Conservation (phyloP, 2,113 vertebrate genomes). For the Henicopernis longicauda region DNA sequence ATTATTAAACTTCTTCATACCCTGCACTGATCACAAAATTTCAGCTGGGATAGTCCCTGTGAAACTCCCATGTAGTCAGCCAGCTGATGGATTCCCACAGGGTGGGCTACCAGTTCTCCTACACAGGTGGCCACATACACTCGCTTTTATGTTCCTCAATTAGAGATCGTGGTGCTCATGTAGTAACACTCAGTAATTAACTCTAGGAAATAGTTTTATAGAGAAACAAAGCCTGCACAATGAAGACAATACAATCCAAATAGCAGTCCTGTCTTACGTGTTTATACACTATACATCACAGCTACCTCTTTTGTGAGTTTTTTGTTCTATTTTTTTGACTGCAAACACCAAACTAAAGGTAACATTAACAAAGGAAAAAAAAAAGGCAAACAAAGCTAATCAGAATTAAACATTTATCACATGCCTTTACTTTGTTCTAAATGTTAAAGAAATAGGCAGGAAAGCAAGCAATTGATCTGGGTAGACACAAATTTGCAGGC, state of each 20-base stretch:
- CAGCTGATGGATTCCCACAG: neutral
- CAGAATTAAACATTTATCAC: neutral
- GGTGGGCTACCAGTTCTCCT: neutral
- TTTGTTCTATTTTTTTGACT: neutral
- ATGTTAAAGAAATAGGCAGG: neutral
- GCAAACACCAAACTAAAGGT: neutral
- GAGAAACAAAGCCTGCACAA: neutral
- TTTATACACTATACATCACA: neutral
- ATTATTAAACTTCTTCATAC: neutral
- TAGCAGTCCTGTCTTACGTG: neutral
- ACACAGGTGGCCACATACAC: neutral
- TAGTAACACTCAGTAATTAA: neutral
- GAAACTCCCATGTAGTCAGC: neutral
- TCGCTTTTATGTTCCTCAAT: neutral
- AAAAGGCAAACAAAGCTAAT: neutral
- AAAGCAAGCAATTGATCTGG: neutral
- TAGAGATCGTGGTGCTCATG: accelerated
- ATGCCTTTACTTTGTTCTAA: neutral
- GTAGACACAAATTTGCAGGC: neutral
- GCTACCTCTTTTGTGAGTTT: neutral
- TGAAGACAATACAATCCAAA: neutral
- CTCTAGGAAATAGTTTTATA: neutral
- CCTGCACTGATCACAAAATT: neutral
- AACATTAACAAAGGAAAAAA: neutral
- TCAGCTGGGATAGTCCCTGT: neutral